A percentile compares a stretch with the other conserved stretches of the same genome.
Evolutionary conservation across 1,140 invertebrate genomes (phyloP).

Genomic region (Rhynchophorus ferrugineus): DNA sequence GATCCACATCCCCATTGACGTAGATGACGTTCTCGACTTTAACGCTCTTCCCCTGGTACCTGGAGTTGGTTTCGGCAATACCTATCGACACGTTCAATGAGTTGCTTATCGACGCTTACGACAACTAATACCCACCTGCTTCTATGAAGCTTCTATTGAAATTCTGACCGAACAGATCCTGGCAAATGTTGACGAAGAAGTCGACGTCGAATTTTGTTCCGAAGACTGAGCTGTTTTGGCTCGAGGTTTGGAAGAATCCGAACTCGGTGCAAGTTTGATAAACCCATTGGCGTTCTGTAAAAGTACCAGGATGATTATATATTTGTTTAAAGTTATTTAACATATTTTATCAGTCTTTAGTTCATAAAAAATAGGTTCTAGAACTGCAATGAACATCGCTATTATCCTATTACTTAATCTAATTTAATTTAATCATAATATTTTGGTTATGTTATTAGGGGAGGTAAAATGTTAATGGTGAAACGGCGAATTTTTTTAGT

Average conservation of each 20-base stretch:
- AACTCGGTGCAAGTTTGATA: conserved; percentile 82
- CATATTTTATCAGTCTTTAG: no score
- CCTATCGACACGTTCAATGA: conserved; percentile 42
- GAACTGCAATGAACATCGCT: no score
- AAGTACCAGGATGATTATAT: no score
- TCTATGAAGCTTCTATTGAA: conserved; percentile 32
- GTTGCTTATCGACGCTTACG: conserved; percentile 8
- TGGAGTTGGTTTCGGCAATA: conserved; percentile 49
- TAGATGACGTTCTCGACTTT: conserved; percentile 54
- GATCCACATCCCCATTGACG: conserved; percentile 56
- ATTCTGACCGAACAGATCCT: conserved; percentile 49
- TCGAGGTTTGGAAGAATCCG: conserved; percentile 72
- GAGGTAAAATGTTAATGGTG: no score
- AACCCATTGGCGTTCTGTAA: conserved; percentile 60
- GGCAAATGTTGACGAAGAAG: conserved; percentile 60
- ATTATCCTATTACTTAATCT: no score
- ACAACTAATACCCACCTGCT: conserved; percentile 19
- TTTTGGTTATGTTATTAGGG: no score
- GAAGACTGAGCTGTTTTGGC: conserved; percentile 54
- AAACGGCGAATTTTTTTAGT: no score
- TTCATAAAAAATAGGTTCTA: no score
- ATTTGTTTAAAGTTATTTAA: no score
- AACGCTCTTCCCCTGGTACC: conserved; percentile 52
- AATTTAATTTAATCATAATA: no score
- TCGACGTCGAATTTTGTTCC: conserved; percentile 51